These are phyloP conservation scores for Myxocyprinus asiaticus DNA, from an alignment of 2,113 vertebrate species.

Conservation along the genomic window DNA sequence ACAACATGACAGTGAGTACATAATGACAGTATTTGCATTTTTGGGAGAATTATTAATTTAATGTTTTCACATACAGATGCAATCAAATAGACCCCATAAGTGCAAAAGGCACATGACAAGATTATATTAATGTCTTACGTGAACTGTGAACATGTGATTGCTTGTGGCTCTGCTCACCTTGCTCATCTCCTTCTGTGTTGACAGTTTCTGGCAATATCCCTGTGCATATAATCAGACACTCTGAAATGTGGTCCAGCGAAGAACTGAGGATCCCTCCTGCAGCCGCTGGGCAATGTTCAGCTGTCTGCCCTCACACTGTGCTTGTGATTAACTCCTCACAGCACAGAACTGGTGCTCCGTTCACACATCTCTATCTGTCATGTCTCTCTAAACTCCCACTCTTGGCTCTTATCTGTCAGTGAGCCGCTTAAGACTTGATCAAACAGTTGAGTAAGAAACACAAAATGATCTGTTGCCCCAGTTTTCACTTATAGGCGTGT, in stretches of 20 bases:
- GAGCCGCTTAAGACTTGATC: background rate
- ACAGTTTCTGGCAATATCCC: conserved; percentile 20
- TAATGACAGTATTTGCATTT: too few relatives aligned
- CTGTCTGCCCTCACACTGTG: conserved; percentile 19
- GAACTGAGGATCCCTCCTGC: conserved; percentile 4
- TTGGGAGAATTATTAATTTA: too few relatives aligned
- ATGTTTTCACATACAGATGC: too few relatives aligned
- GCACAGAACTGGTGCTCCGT: background rate
- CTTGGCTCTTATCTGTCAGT: background rate
- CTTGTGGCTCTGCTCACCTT: background rate
- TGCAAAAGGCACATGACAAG: too few relatives aligned
- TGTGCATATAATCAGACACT: background rate
- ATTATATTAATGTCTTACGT: too few relatives aligned
- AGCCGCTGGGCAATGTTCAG: background rate
- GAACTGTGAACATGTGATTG: background rate
- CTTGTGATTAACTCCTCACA: conserved; percentile 30
- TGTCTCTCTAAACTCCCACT: conserved; percentile 24
- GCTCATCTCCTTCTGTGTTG: background rate
- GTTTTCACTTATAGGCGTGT: background rate
- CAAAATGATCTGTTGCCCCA: background rate
- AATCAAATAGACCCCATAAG: too few relatives aligned
- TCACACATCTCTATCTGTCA: conserved; percentile 33
- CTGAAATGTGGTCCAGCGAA: background rate
- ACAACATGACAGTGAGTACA: too few relatives aligned
- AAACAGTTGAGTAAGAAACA: background rate